Conservation (phyloP, 1,140 invertebrate genomes). For the Drosophila ananassae region DNA sequence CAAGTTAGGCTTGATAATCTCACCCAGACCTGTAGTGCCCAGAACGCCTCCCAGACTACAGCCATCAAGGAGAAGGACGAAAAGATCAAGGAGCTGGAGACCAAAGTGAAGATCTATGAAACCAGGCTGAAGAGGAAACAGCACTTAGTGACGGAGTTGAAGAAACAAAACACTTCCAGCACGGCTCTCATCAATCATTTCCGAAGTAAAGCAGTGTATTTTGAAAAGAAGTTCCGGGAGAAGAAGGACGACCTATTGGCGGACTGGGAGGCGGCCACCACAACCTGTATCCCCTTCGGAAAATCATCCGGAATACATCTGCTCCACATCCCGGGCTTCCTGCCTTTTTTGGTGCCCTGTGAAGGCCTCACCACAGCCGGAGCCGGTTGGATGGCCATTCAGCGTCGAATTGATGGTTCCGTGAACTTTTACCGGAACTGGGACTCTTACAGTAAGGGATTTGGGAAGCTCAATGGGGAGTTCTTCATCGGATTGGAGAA, state of each 20-base stretch:
- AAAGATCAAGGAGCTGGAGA: conserved; percentile 45
- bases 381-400: conserved; percentile 87
- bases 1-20: conserved; percentile 44
- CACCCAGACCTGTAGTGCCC: conserved; percentile 30
- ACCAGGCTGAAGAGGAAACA: conserved; percentile 58
- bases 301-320: conserved; percentile 50
- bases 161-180: conserved; percentile 46
- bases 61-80: conserved; percentile 32
- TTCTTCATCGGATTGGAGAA: conserved; percentile 88
- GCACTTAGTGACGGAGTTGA: conserved; percentile 35
- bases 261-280: conserved; percentile 64
- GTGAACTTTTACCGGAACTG: conserved; percentile 88
- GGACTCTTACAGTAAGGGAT: conserved; percentile 87
- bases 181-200: conserved; percentile 39
- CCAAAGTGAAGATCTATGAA: conserved; percentile 51
- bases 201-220: conserved; percentile 19
- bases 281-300: conserved; percentile 51
- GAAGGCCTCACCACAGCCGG: conserved; percentile 51
- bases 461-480: conserved; percentile 87
- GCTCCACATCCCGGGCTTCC: conserved; percentile 54
- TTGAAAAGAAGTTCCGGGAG: conserved; percentile 47
- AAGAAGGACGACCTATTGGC: conserved; percentile 65
- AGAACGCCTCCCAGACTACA: conserved; percentile 20
- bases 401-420: conserved; percentile 87
- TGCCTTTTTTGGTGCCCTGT: conserved; percentile 61